Evolutionary conservation across 2,888 invertebrate genomes (phyloP).

Genomic region (Polyommatus icarus): DNA sequence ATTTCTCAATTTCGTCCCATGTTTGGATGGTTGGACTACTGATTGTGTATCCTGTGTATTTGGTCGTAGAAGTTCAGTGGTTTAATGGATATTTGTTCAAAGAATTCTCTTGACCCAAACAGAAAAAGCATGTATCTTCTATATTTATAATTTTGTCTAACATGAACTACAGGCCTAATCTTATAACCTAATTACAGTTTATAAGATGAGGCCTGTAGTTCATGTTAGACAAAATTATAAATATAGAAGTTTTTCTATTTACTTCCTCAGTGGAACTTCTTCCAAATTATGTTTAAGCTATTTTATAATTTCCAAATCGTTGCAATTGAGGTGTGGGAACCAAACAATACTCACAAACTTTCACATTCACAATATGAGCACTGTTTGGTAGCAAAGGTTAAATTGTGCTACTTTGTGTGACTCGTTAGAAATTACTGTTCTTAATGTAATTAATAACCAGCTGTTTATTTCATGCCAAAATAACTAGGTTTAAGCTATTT

Average conservation of each 20-base stretch:
- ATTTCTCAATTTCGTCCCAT: constrained; percentile 23
- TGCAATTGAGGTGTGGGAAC: constrained; percentile 23
- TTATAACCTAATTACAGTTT: too few relatives aligned
- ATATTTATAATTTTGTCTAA: too few relatives aligned
- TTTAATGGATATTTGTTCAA: too few relatives aligned
- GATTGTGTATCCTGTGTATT: too few relatives aligned
- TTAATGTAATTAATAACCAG: background rate
- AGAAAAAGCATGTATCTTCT: too few relatives aligned
- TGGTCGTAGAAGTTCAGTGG: too few relatives aligned
- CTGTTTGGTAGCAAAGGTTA: constrained; percentile 20
- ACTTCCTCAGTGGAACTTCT: background rate
- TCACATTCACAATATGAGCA: constrained; percentile 12
- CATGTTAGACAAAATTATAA: too few relatives aligned
- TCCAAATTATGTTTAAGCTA: background rate
- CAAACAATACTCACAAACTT: constrained; percentile 19
- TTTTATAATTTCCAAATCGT: background rate
- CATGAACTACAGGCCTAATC: too few relatives aligned
- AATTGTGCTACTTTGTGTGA: background rate
- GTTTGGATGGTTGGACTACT: background rate
- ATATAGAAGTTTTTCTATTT: background rate
- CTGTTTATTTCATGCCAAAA: background rate
- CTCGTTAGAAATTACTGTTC: background rate
- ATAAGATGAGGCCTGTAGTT: too few relatives aligned
- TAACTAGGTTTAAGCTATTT: background rate
- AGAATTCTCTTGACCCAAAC: too few relatives aligned